Evolutionary conservation across 30 jellyfish, hydroid and myxozoan species (phyloP).

Genomic region (Pseudorhiza aurosa): DNA sequence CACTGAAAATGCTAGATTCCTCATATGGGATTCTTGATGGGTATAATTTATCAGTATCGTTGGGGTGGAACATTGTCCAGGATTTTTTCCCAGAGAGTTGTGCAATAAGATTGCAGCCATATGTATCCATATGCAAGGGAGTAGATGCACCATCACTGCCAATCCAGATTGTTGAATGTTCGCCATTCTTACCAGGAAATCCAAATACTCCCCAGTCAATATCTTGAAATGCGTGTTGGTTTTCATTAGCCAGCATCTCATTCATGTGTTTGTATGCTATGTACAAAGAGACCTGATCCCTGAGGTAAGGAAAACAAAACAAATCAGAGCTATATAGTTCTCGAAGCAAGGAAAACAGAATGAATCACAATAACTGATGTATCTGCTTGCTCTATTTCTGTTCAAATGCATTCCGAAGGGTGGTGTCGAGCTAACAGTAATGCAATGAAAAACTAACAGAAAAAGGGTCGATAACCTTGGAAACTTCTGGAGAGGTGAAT

Average conservation of each 20-base stretch:
- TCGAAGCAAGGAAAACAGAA: not conserved
- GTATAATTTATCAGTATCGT: slow-evolving; percentile 41
- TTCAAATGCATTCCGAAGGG: too few species aligned
- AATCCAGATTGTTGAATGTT: slow-evolving; percentile 93
- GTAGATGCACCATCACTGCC: slow-evolving; percentile 90
- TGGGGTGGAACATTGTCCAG: slow-evolving; percentile 85
- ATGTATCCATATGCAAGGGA: slow-evolving; percentile 93
- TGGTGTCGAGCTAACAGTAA: too few species aligned
- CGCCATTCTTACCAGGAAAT: slow-evolving; percentile 67
- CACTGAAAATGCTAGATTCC: slow-evolving; percentile 89
- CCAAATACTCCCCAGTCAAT: slow-evolving; percentile 91
- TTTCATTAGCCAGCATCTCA: slow-evolving; percentile 58
- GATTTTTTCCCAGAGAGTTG: slow-evolving; percentile 79
- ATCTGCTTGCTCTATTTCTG: not conserved
- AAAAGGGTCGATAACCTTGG: too few species aligned
- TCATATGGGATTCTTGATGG: slow-evolving; percentile 97
- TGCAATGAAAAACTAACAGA: too few species aligned
- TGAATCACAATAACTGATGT: not conserved
- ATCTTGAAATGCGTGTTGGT: slow-evolving; percentile 3
- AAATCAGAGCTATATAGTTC: not conserved
- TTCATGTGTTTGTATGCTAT: slow-evolving; percentile 91
- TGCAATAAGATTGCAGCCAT: slow-evolving; percentile 95
- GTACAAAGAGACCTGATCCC: slow-evolving; percentile 74
- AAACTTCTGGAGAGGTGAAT: not conserved
- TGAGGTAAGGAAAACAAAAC: too few species aligned